Evolutionary conservation across 1,140 invertebrate genomes (phyloP).

Genomic region (Drosophila azteca): DNA sequence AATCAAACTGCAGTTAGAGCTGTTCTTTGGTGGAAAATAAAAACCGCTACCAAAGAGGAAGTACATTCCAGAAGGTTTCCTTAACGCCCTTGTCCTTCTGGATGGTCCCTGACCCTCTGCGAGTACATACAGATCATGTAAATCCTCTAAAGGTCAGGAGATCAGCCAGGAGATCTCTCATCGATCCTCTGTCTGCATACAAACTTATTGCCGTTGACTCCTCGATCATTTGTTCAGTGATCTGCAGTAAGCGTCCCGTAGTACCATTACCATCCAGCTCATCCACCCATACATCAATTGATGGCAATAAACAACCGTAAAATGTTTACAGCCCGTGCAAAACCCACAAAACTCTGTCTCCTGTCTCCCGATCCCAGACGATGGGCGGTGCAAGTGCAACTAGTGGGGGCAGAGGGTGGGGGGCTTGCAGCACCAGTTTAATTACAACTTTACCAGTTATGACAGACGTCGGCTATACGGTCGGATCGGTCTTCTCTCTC

Average conservation of each 20-base stretch:
- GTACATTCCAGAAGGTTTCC: constrained; percentile 4
- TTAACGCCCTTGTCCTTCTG: too few relatives aligned
- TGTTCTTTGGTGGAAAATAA: constrained; percentile 4
- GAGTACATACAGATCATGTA: not conserved
- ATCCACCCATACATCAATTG: constrained; percentile 70
- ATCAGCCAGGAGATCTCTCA: not conserved
- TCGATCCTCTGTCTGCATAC: not conserved
- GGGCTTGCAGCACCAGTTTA: constrained; percentile 59
- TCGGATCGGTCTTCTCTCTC: not conserved
- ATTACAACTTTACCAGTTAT: constrained; percentile 78
- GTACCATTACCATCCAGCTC: not conserved
- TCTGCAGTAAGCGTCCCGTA: constrained; percentile 2
- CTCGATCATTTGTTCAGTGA: constrained; percentile 11
- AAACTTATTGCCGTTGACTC: constrained; percentile 10
- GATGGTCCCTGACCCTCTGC: too few relatives aligned
- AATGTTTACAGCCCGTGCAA: constrained; percentile 66
- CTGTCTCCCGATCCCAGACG: constrained; percentile 36
- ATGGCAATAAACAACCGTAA: constrained; percentile 71
- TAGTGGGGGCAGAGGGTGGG: constrained; percentile 10
- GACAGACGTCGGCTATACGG: constrained; percentile 60
- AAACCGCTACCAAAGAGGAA: constrained; percentile 4
- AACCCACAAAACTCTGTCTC: constrained; percentile 60
- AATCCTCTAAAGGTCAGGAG: not conserved
- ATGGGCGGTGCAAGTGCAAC: constrained; percentile 52
- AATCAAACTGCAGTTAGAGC: constrained; percentile 69